Conservation (phyloP, 2,888 invertebrate genomes). For the Athalia rosae region DNA sequence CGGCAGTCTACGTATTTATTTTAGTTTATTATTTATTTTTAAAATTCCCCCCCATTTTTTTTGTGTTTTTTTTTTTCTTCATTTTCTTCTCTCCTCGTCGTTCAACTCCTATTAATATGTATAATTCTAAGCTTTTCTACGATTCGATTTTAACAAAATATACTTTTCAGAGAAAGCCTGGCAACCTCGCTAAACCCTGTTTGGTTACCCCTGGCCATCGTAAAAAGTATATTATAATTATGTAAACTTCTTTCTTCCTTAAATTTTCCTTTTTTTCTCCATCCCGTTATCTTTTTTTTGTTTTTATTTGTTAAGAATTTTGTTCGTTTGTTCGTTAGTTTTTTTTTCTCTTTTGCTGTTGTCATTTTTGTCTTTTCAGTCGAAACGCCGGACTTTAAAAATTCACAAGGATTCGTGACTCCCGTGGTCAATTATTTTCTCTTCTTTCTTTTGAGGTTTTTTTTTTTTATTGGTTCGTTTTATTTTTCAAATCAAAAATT, state of each 20-base stretch:
- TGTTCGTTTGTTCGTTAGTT: background rate
- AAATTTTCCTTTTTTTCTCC: constrained; percentile 29
- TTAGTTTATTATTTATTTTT: no score
- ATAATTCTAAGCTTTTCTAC: constrained; percentile 27
- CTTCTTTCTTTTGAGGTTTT: no score
- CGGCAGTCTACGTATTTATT: constrained; percentile 26
- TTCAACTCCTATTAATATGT: constrained; percentile 20
- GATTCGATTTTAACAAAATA: constrained; percentile 38
- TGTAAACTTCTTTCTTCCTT: constrained; percentile 26
- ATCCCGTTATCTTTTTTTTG: constrained; percentile 12
- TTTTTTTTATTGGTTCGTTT: no score
- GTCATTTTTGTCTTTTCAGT: no score
- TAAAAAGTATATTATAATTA: constrained; percentile 40
- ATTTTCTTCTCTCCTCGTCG: no score
- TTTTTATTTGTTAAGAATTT: background rate
- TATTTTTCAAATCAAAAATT: no score
- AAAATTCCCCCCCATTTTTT: no score
- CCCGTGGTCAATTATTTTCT: no score
- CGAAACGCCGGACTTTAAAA: no score
- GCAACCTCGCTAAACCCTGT: constrained; percentile 56
- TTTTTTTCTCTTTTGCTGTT: no score
- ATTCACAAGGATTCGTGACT: no score
- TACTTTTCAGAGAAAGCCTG: constrained; percentile 52
- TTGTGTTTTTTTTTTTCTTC: no score
- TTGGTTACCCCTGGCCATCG: constrained; percentile 46